Evolutionary conservation across 2,888 invertebrate genomes (phyloP).

Genomic region (Cotesia congregata): DNA sequence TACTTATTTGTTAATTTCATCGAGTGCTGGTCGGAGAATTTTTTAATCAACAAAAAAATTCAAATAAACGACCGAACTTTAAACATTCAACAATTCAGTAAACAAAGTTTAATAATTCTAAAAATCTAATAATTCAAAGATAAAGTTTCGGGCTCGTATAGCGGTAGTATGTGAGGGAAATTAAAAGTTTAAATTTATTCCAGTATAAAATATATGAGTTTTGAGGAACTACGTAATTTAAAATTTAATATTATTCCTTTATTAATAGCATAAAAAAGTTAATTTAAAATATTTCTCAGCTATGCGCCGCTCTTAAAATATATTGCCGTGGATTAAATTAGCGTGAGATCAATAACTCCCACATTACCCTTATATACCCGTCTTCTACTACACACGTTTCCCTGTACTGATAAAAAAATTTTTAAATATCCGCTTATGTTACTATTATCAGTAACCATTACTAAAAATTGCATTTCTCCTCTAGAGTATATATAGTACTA

Average conservation of each 20-base stretch:
- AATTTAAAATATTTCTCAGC: not conserved
- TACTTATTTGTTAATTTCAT: not conserved
- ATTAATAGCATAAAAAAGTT: constrained; percentile 1
- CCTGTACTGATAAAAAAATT: not conserved
- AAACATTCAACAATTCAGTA: not conserved
- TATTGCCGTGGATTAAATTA: not conserved
- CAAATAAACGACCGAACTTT: not conserved
- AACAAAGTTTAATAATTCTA: not conserved
- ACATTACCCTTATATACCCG: not conserved
- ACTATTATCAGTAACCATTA: not conserved
- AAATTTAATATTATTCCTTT: not conserved
- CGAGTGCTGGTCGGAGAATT: not conserved
- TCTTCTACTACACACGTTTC: not conserved
- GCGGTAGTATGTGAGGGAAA: not conserved
- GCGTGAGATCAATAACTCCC: not conserved
- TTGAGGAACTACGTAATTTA: not conserved
- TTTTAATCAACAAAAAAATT: not conserved
- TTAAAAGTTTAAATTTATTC: not conserved
- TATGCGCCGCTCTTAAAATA: not conserved
- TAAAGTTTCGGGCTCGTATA: not conserved
- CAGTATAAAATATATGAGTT: not conserved
- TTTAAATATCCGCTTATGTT: not conserved
- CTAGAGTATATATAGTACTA: no score
- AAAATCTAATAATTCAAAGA: not conserved
- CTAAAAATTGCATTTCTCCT: not conserved